phyloP scores from a whole-genome alignment of 64 coral and sea anemone genomes.

The Montipora capricornis region DNA sequence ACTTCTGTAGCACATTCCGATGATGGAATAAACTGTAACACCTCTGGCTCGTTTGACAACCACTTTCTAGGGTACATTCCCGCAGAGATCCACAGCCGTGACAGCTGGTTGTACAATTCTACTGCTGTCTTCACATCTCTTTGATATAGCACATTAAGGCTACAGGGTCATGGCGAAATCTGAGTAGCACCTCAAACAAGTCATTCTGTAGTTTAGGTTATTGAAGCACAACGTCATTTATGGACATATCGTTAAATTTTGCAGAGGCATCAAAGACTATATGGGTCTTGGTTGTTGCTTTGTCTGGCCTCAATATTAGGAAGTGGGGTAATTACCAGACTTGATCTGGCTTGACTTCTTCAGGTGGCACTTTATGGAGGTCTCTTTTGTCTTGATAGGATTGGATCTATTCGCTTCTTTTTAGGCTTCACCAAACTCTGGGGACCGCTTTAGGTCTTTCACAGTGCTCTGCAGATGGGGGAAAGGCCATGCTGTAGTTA shows the following conservation, averaged over 20 bases:
- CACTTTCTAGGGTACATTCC: slow-evolving; percentile 22
- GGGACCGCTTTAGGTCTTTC: not conserved
- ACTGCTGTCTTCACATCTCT: slow-evolving; percentile 27
- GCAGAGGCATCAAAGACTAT: not conserved
- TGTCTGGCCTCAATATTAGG: not conserved
- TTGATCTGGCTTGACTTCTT: not conserved
- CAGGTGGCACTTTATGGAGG: not conserved
- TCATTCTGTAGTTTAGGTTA: slow-evolving; percentile 64
- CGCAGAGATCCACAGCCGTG: not conserved
- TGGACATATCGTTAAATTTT: not conserved
- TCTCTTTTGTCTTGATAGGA: too few species aligned
- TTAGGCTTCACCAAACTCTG: not conserved
- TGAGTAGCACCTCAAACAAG: slow-evolving; percentile 14
- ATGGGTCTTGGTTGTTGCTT: not conserved
- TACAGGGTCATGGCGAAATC: slow-evolving; percentile 48
- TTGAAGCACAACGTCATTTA: slow-evolving; percentile 53
- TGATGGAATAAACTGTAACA: not conserved
- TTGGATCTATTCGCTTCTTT: not conserved
- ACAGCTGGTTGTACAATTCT: slow-evolving; percentile 24
- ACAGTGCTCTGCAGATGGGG: not conserved
- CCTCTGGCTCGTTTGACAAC: slow-evolving; percentile 11
- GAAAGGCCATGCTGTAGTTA: not conserved
- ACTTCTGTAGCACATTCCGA: slow-evolving; percentile 30
- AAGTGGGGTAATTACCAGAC: not conserved
- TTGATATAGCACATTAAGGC: not conserved